Evolutionary conservation across 2,888 invertebrate species (phyloP), one percentile per base, ranked within the genome.

Genomic region (Synergus umbraculus): DNA sequence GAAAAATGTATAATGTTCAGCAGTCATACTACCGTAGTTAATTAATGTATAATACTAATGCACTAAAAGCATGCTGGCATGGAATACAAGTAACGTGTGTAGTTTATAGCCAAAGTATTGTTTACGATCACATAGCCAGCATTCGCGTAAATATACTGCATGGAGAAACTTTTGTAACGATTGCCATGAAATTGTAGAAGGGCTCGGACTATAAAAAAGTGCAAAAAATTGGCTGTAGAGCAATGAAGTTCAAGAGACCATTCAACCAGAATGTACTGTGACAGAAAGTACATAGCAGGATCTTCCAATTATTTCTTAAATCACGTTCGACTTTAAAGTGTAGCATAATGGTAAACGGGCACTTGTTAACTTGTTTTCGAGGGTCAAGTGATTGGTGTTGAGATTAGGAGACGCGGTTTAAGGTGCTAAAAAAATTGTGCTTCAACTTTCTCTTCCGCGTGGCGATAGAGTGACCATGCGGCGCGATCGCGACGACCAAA

Each of bases 401-500:
- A 58, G 58, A 58, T 58, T 58, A 58, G 58, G 13, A 49, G 12
- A 49, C 49, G 10, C 49, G 4, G 12, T 49, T 49, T 49, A 49
- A 49, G 49, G 49, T 64, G 18, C 43, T 12, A 12, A 49, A 49
- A 49, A 49, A 49, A 73, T 64, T 76, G 69, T 66, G 63, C 67
- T 77, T 80, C 79, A 82, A 88, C 88, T 89, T 89, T 89, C 89
- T 85, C 89, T 89, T 88, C 87, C 87, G 88, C 82, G 81, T 85
- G 69, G 79, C 82, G 87, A 85, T 87, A 85, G 87, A 78, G 81
- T 82, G 86, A 85, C 86, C 84, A 83, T 29, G 29, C 29, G 29
- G 29, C 83, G 83, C 83, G 82, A 81, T 83, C 76, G 79, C 78
- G 79, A 76, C 44, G 58, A 60, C 46, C 78, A 79, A 76, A 85